Conservation (phyloP, 2,888 invertebrate genomes). For the Cepaea hortensis region DNA sequence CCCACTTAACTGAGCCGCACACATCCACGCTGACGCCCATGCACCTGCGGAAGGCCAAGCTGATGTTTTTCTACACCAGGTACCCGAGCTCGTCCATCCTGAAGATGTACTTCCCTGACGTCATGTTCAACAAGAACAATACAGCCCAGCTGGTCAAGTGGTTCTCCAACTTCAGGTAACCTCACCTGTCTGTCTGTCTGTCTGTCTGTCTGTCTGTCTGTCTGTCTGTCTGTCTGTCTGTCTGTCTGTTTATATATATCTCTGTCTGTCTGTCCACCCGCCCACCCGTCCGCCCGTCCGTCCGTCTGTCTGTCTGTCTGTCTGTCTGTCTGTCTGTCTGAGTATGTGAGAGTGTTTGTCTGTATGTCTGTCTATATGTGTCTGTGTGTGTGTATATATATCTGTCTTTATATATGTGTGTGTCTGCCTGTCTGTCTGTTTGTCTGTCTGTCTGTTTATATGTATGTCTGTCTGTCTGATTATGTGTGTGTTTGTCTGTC, state of each 20-base stretch:
- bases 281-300: too few relatives aligned
- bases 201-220: slow-evolving; percentile 14
- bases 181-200: neutral
- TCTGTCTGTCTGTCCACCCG: too few relatives aligned
- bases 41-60: slow-evolving; percentile 99
- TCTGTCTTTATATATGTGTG: neutral
- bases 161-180: slow-evolving; percentile 99
- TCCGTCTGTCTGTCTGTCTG: too few relatives aligned
- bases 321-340: too few relatives aligned
- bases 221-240: neutral
- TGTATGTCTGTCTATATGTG: neutral
- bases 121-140: slow-evolving; percentile 99
- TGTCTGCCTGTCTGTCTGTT: neutral
- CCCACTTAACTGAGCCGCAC: slow-evolving; percentile 55
- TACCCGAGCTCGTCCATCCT: slow-evolving; percentile 99
- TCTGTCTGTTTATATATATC: neutral
- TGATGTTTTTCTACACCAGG: slow-evolving; percentile 99
- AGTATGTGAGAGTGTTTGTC: too few relatives aligned
- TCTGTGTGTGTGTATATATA: neutral
- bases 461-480: too few relatives aligned
- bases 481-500: too few relatives aligned
- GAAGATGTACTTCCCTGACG: slow-evolving; percentile 99
- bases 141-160: slow-evolving; percentile 99
- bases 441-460: too few relatives aligned
- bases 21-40: slow-evolving; percentile 93